Conservation (phyloP, 2,888 invertebrate species). For the Plebejus anna region DNA sequence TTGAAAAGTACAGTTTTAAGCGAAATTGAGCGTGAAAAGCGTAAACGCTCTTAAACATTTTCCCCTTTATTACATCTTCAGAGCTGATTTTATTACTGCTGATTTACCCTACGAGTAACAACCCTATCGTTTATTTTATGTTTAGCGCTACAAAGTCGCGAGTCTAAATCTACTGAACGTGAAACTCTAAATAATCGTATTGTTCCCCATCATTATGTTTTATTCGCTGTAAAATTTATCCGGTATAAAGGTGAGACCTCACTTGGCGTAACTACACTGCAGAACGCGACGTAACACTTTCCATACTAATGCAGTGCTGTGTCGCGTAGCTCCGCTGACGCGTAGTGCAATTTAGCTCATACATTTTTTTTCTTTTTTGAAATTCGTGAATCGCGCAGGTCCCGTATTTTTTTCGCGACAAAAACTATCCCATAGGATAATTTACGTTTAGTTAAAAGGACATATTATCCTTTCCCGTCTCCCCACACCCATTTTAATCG, state of each 20-base stretch:
- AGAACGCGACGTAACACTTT: neutral
- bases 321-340: no score
- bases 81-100: neutral
- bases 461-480: no score
- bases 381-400: no score
- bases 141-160: neutral
- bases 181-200: constrained; percentile 17
- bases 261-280: neutral
- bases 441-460: no score
- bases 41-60: neutral
- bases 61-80: neutral
- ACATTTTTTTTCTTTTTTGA: no score
- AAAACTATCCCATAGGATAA: no score
- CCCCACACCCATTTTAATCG: no score
- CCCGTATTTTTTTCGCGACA: no score
- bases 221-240: constrained; percentile 19
- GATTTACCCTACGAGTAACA: neutral
- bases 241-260: neutral
- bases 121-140: neutral
- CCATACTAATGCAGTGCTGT: no score
- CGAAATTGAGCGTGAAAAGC: no score
- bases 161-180: neutral
- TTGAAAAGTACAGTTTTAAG: no score
- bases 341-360: no score
- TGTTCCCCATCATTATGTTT: constrained; percentile 16